Conservation (phyloP, 2,888 invertebrate species). For the Xylophagus ater region DNA sequence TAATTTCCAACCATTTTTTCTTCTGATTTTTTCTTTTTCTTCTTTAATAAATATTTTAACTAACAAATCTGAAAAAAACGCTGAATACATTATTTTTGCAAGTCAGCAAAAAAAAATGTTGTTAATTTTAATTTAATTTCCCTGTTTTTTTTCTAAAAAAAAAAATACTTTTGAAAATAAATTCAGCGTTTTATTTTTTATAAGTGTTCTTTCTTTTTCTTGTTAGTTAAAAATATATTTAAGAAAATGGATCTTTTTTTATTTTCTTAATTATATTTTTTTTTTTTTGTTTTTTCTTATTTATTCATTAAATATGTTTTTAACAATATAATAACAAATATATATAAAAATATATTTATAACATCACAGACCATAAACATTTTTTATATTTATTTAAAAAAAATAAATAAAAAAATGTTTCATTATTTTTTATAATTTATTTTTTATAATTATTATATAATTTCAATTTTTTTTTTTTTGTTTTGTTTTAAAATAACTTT, state of each 20-base stretch:
- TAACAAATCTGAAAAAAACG: constrained; percentile 10
- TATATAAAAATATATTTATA: constrained; percentile 28
- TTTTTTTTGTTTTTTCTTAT: constrained; percentile 16
- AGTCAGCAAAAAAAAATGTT: not conserved
- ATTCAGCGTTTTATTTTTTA: constrained; percentile 14
- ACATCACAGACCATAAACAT: constrained; percentile 27
- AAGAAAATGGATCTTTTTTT: constrained; percentile 17
- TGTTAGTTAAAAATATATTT: constrained; percentile 13
- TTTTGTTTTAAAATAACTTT: constrained; percentile 2
- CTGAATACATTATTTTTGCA: constrained; percentile 7
- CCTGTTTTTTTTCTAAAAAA: constrained; percentile 4
- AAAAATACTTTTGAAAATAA: too few species aligned
- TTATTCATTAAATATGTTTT: constrained; percentile 14
- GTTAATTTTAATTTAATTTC: constrained; percentile 6
- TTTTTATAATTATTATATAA: not conserved
- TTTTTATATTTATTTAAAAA: constrained; percentile 20
- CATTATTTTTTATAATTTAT: constrained; percentile 6
- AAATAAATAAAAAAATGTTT: constrained; percentile 20
- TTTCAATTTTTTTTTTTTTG: constrained; percentile 4
- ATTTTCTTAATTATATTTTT: constrained; percentile 15
- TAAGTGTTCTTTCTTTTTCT: constrained; percentile 9
- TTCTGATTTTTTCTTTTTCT: constrained; percentile 8
- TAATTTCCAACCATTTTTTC: constrained; percentile 1
- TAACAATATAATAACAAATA: constrained; percentile 27
- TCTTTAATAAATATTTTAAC: constrained; percentile 15